These are phyloP conservation scores for Sebastes kiyomatsui DNA, from an alignment of 2,797 vertebrate species.

Conservation along the genomic window DNA sequence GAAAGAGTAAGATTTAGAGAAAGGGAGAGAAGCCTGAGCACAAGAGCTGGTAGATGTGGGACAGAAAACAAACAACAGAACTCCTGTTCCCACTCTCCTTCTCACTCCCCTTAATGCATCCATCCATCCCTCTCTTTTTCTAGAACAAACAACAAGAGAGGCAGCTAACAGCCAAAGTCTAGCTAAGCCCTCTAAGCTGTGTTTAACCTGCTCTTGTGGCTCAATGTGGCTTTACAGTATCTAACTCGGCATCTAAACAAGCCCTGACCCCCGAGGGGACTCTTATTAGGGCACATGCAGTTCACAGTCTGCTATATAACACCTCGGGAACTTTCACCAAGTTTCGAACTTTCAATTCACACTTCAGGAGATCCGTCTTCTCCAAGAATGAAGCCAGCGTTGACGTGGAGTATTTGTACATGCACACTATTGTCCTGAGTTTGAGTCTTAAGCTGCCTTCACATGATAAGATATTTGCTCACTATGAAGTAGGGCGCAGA, in stretches of 20 bases:
- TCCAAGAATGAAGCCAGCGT: neutral
- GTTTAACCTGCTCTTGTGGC: conserved; percentile 44
- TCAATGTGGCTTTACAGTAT: conserved; percentile 15
- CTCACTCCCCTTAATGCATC: neutral
- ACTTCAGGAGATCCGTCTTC: neutral
- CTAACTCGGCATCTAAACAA: conserved; percentile 13
- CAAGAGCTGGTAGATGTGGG: neutral
- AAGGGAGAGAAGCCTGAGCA: neutral
- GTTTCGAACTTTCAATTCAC: neutral
- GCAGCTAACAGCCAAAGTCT: conserved; percentile 48
- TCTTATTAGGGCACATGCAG: neutral
- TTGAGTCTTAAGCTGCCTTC: neutral
- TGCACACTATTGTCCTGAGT: neutral
- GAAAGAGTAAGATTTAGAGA: neutral
- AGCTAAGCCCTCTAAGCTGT: conserved; percentile 40
- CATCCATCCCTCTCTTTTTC: neutral
- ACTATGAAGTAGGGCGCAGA: no score
- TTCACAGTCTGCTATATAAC: neutral
- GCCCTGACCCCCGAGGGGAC: neutral
- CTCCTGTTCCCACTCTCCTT: conserved; percentile 21
- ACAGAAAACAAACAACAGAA: conserved; percentile 14
- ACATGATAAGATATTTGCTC: no score
- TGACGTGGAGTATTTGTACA: neutral
- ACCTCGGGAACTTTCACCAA: neutral
- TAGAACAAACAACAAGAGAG: conserved; percentile 34